Evolutionary conservation across 2,888 invertebrate species (phyloP).

Genomic region (Mimachlamys varia): DNA sequence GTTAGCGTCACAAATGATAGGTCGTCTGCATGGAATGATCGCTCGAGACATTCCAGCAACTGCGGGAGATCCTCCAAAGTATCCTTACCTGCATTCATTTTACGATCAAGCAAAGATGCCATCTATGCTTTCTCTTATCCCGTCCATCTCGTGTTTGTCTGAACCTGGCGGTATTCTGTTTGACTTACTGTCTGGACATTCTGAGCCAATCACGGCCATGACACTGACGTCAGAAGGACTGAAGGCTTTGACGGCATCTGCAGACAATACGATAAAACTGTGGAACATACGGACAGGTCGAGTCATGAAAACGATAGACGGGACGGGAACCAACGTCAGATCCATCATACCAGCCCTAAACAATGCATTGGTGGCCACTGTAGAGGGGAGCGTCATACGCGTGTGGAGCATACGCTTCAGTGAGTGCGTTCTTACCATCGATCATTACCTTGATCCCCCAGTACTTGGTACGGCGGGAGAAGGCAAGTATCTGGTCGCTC

Average conservation of each 20-base stretch:
- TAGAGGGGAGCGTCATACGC: conserved; percentile 70
- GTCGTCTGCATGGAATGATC: conserved; percentile 80
- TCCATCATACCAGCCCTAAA: conserved; percentile 66
- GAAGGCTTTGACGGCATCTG: conserved; percentile 74
- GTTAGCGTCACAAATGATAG: conserved; percentile 88
- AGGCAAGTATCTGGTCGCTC: conserved; percentile 71
- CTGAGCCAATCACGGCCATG: conserved; percentile 76
- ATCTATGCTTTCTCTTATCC: conserved; percentile 74
- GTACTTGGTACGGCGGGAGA: conserved; percentile 72
- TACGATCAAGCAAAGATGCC: conserved; percentile 69
- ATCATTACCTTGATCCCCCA: conserved; percentile 74
- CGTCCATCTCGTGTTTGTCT: conserved; percentile 76
- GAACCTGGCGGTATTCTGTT: conserved; percentile 78
- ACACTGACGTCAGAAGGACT: conserved; percentile 74
- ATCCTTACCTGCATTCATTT: conserved; percentile 73
- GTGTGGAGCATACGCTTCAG: conserved; percentile 73
- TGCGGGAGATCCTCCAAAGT: conserved; percentile 75
- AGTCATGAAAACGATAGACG: conserved; percentile 72
- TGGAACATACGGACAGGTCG: conserved; percentile 78
- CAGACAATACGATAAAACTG: conserved; percentile 77
- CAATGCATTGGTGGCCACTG: conserved; percentile 71
- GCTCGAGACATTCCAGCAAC: conserved; percentile 73
- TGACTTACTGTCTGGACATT: conserved; percentile 77
- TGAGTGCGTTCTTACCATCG: conserved; percentile 64
- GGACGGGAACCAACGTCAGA: conserved; percentile 73